Conservation (phyloP, 2,113 vertebrate species). For the Coracopsis vasa region DNA sequence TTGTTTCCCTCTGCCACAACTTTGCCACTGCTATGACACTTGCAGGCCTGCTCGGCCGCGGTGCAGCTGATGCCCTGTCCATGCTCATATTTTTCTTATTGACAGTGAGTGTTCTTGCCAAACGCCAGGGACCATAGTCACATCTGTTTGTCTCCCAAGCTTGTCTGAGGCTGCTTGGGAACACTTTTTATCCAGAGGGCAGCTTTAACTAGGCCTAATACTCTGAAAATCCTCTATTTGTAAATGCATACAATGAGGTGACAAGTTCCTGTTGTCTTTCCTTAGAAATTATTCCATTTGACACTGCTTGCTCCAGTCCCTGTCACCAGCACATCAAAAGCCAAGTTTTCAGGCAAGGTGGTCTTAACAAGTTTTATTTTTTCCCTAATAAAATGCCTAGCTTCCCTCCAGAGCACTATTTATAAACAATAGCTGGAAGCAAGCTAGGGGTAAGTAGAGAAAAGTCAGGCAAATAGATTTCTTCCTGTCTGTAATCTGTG, state of each 20-base stretch:
- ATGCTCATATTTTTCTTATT: constrained; percentile 80
- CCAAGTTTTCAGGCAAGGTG: constrained; percentile 78
- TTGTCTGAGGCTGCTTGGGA: constrained; percentile 74
- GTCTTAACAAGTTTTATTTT: constrained; percentile 64
- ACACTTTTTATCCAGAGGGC: constrained; percentile 79
- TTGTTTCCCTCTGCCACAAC: constrained; percentile 41
- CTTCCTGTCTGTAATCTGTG: constrained; percentile 44
- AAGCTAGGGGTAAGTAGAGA: constrained; percentile 52
- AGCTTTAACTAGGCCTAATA: constrained; percentile 76
- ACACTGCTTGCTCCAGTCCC: constrained; percentile 73
- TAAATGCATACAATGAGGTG: constrained; percentile 68
- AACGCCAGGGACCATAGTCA: constrained; percentile 86
- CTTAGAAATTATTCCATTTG: constrained; percentile 77
- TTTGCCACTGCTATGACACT: constrained; percentile 72
- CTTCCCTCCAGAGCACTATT: constrained; percentile 59
- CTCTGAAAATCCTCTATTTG: constrained; percentile 72
- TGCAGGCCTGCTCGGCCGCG: constrained; percentile 67
- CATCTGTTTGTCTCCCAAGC: constrained; percentile 84
- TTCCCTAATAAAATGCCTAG: constrained; percentile 58
- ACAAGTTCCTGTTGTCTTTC: constrained; percentile 78
- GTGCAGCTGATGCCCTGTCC: constrained; percentile 90
- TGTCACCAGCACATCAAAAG: constrained; percentile 77
- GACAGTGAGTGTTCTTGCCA: constrained; percentile 89
- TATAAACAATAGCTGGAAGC: constrained; percentile 70
- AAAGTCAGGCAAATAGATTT: constrained; percentile 62